These are phyloP conservation scores for Idaea dimidiata DNA, from an alignment of 2,888 invertebrate genomes.

Conservation along the genomic window DNA sequence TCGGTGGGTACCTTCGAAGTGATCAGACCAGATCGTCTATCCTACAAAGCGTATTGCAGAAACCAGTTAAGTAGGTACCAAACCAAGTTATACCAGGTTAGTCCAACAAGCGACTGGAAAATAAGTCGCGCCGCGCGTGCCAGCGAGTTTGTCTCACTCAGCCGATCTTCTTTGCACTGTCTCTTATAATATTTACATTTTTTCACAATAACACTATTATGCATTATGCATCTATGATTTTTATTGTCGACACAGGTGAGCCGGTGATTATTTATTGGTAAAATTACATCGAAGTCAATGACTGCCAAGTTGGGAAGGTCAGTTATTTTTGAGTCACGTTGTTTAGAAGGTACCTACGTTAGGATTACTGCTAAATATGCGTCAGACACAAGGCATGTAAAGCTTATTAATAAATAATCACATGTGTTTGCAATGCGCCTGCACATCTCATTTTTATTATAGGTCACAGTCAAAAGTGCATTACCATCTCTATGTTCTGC, in stretches of 20 bases:
- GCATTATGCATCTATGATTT: slow-evolving; percentile 19
- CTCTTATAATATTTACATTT: slow-evolving; percentile 44
- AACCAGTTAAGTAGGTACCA: slow-evolving; percentile 57
- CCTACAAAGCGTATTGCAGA: slow-evolving; percentile 46
- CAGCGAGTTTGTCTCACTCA: slow-evolving; percentile 50
- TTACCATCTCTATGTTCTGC: too few species aligned
- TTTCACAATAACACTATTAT: slow-evolving; percentile 32
- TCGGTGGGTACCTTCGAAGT: neutral
- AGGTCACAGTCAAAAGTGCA: too few species aligned
- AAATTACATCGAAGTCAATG: neutral
- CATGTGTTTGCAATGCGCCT: too few species aligned
- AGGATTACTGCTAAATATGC: neutral
- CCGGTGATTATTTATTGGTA: neutral
- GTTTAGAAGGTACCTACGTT: neutral
- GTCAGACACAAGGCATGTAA: neutral
- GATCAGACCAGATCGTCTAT: slow-evolving; percentile 7
- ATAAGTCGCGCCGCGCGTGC: slow-evolving; percentile 74
- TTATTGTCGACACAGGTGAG: neutral
- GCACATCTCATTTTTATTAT: too few species aligned
- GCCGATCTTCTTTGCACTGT: slow-evolving; percentile 54
- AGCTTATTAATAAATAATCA: neutral
- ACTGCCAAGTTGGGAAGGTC: neutral
- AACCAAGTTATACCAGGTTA: slow-evolving; percentile 1
- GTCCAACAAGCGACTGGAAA: slow-evolving; percentile 40
- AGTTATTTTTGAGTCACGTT: slow-evolving; percentile 1